Conservation (phyloP, 2,797 vertebrate genomes). For the Coilia nasus region DNA sequence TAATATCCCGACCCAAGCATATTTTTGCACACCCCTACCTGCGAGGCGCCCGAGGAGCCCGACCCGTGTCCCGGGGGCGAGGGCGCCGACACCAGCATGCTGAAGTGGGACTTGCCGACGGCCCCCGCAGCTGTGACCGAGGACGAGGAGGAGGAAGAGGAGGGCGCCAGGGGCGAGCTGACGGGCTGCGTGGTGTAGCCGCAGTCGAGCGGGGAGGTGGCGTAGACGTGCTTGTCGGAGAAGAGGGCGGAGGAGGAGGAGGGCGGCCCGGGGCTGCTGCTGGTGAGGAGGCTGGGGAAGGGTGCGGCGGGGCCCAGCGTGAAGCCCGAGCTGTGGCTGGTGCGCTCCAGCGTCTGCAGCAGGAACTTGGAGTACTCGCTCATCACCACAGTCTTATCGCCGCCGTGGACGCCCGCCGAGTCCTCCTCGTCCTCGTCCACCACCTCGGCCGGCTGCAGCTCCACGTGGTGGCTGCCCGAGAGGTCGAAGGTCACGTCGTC, state of each 20-base stretch:
- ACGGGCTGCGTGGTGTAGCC: slow-evolving; percentile 87
- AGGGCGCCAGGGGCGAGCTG: slow-evolving; percentile 91
- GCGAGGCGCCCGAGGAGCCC: background rate
- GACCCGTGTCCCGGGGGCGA: slow-evolving; percentile 63
- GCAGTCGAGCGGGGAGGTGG: slow-evolving; percentile 92
- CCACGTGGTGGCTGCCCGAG: slow-evolving; percentile 89
- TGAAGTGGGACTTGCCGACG: slow-evolving; percentile 89
- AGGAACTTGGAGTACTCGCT: slow-evolving; percentile 99
- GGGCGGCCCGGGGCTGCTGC: slow-evolving; percentile 87
- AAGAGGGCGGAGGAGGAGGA: slow-evolving; percentile 74
- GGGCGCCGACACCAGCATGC: slow-evolving; percentile 90
- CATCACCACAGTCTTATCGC: slow-evolving; percentile 88
- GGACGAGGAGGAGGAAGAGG: slow-evolving; percentile 79
- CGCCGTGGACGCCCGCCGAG: slow-evolving; percentile 82
- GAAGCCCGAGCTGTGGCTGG: slow-evolving; percentile 92
- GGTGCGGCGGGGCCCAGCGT: slow-evolving; percentile 88
- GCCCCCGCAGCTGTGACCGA: slow-evolving; percentile 66
- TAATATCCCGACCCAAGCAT: no score
- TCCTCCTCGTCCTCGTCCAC: slow-evolving; percentile 85
- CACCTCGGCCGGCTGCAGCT: slow-evolving; percentile 88
- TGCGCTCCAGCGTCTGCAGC: slow-evolving; percentile 97
- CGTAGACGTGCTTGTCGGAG: slow-evolving; percentile 94
- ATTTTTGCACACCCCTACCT: no score
- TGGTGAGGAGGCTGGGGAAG: slow-evolving; percentile 89
- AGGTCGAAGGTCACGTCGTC: slow-evolving; percentile 91